Percentiles rank a stretch among this genome's conserved stretches.
These are phyloP conservation scores for Odocoileus hemionus DNA, from an alignment of 2,113 vertebrate genomes.

Conservation along the genomic window DNA sequence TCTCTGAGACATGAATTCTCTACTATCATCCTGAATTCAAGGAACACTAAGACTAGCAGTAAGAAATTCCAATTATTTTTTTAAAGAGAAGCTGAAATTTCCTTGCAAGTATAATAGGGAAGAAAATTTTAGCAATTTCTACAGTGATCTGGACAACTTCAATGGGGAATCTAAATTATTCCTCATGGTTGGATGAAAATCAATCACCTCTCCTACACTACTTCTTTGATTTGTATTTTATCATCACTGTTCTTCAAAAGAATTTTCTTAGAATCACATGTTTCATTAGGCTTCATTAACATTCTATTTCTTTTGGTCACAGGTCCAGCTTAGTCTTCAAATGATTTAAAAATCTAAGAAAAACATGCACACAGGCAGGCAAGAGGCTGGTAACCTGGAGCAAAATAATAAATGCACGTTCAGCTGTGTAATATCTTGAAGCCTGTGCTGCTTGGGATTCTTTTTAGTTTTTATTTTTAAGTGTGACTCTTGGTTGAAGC, in stretches of 20 bases:
- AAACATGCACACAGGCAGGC: background rate
- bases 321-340: slow-evolving; percentile 15
- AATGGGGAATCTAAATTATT: slow-evolving; percentile 15
- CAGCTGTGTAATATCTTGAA: slow-evolving; percentile 38
- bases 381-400: background rate
- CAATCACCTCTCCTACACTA: background rate
- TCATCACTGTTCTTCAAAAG: background rate
- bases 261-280: background rate
- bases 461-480: slow-evolving; percentile 64
- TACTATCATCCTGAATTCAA: background rate
- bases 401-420: background rate
- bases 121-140: slow-evolving; percentile 4
- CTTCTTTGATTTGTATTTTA: slow-evolving; percentile 19
- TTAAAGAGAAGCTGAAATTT: slow-evolving; percentile 14
- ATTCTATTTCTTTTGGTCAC: slow-evolving; percentile 20
- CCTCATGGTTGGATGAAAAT: background rate
- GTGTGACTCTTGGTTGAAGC: slow-evolving; percentile 66
- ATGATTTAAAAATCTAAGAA: background rate
- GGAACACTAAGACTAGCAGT: background rate
- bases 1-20: slow-evolving; percentile 36
- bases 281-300: background rate
- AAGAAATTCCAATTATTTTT: slow-evolving; percentile 14
- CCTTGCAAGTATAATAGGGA: background rate
- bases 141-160: background rate
- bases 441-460: slow-evolving; percentile 50